A percentile compares a stretch with the other conserved stretches of the same genome.
Evolutionary conservation across 2,113 vertebrate genomes (phyloP).

Genomic region (Periophthalmodon schlosseri): DNA sequence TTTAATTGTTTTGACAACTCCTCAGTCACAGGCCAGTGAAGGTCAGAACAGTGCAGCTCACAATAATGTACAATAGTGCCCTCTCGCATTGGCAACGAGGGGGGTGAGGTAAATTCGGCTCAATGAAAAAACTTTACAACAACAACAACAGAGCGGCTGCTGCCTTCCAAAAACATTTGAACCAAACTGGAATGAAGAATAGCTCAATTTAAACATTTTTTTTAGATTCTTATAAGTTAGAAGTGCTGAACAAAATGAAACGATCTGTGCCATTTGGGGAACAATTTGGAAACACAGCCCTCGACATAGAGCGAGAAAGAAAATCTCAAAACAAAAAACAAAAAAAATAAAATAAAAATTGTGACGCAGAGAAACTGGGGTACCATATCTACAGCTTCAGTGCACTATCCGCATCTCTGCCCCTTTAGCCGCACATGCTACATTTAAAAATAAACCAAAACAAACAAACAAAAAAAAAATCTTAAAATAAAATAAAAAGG

Average conservation of each 20-base stretch:
- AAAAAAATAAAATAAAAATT: background rate
- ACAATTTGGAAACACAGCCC: slow-evolving; percentile 11
- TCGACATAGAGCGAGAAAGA: slow-evolving; percentile 15
- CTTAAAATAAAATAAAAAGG: slow-evolving; percentile 57
- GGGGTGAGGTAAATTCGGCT: slow-evolving; percentile 73
- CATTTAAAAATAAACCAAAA: slow-evolving; percentile 48
- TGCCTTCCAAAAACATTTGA: slow-evolving; percentile 43
- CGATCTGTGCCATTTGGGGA: background rate
- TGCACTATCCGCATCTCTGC: slow-evolving; percentile 66
- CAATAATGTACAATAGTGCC: slow-evolving; percentile 67
- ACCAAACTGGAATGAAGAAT: slow-evolving; percentile 36
- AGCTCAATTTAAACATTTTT: background rate
- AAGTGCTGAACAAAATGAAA: background rate
- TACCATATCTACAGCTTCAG: slow-evolving; percentile 47
- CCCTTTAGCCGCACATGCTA: slow-evolving; percentile 66
- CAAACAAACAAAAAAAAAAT: slow-evolving; percentile 47
- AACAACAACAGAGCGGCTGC: slow-evolving; percentile 29
- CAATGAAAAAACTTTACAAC: slow-evolving; percentile 63
- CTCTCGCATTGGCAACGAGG: slow-evolving; percentile 62
- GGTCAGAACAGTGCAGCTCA: slow-evolving; percentile 70
- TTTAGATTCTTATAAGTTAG: background rate
- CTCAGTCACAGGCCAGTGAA: slow-evolving; percentile 69
- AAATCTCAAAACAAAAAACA: slow-evolving; percentile 28
- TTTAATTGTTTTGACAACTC: slow-evolving; percentile 76
- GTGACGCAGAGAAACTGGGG: background rate